Conservation (phyloP, 37 sponge, comb jelly and placozoan species). For the Axinella damicornis region DNA sequence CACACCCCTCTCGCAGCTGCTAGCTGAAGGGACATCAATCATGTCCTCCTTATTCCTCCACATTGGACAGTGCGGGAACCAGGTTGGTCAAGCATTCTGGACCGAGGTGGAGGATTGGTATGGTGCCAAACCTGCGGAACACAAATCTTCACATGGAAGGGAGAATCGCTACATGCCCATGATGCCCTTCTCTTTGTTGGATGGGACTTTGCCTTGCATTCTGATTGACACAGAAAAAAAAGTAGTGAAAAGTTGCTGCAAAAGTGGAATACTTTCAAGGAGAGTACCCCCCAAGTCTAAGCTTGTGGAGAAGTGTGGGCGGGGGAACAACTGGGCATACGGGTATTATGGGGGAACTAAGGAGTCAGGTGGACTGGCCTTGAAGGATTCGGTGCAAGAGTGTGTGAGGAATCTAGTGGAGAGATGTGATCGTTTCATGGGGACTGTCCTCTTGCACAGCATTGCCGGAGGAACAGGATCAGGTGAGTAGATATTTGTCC, state of each 20-base stretch:
- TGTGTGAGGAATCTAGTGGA: slow-evolving; percentile 70
- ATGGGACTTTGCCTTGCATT: slow-evolving; percentile 64
- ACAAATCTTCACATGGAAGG: neutral
- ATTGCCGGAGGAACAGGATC: slow-evolving; percentile 91
- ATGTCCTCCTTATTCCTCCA: slow-evolving; percentile 77
- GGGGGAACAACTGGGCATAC: slow-evolving; percentile 91
- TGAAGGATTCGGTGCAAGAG: slow-evolving; percentile 34
- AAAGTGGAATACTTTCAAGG: neutral
- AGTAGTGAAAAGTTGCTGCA: slow-evolving; percentile 4
- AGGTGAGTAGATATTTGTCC: slow-evolving; percentile 37
- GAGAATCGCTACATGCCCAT: neutral
- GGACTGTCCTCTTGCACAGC: slow-evolving; percentile 82
- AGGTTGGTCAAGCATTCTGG: slow-evolving; percentile 77
- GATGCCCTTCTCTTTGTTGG: slow-evolving; percentile 19
- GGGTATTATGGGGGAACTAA: slow-evolving; percentile 61
- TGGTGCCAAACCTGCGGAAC: neutral
- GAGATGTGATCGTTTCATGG: slow-evolving; percentile 66
- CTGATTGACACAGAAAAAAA: slow-evolving; percentile 78
- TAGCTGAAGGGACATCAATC: too few relatives aligned
- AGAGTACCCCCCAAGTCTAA: slow-evolving; percentile 28
- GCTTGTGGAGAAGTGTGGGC: slow-evolving; percentile 52
- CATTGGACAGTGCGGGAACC: slow-evolving; percentile 88
- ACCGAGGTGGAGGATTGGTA: slow-evolving; percentile 8
- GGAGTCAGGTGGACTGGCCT: too few relatives aligned
- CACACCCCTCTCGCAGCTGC: too few relatives aligned